A percentile compares a stretch with the other conserved stretches of the same genome.
Conservation (phyloP, 2,797 vertebrate genomes). For the Platyrinchus mystaceus region DNA sequence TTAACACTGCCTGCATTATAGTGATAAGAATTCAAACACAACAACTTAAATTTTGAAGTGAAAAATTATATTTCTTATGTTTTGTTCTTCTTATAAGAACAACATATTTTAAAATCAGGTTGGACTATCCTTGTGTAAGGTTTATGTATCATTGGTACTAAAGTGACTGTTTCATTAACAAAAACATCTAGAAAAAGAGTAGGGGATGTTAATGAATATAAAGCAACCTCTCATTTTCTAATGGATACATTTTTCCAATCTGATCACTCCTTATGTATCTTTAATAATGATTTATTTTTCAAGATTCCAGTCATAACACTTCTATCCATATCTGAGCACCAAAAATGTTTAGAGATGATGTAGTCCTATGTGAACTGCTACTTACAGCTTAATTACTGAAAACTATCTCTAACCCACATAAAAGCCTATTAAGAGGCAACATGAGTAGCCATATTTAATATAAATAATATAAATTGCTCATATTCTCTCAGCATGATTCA, state of each 20-base stretch:
- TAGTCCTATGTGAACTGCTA: constrained; percentile 30
- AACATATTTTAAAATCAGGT: background rate
- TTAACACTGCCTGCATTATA: background rate
- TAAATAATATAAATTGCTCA: constrained; percentile 66
- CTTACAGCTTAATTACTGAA: constrained; percentile 56
- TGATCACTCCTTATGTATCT: background rate
- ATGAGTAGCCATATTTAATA: constrained; percentile 39
- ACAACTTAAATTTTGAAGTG: background rate
- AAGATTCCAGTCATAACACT: constrained; percentile 16
- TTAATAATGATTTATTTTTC: constrained; percentile 64
- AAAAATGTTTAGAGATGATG: constrained; percentile 27
- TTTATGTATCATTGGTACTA: background rate
- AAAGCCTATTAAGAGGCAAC: constrained; percentile 69
- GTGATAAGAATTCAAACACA: background rate
- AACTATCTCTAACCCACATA: constrained; percentile 56
- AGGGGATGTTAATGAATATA: constrained; percentile 34
- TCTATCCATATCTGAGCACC: background rate
- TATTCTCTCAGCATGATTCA: constrained; percentile 47
- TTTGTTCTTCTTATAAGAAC: background rate
- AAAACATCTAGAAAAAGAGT: background rate
- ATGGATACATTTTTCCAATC: constrained; percentile 16
- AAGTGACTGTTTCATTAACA: background rate
- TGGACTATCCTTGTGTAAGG: background rate
- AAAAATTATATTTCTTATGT: background rate
- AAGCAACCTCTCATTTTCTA: constrained; percentile 36